Percentiles rank a stretch among this genome's conserved stretches.
Evolutionary conservation across 2,888 invertebrate species (phyloP).

Genomic region (Colletes collaris): DNA sequence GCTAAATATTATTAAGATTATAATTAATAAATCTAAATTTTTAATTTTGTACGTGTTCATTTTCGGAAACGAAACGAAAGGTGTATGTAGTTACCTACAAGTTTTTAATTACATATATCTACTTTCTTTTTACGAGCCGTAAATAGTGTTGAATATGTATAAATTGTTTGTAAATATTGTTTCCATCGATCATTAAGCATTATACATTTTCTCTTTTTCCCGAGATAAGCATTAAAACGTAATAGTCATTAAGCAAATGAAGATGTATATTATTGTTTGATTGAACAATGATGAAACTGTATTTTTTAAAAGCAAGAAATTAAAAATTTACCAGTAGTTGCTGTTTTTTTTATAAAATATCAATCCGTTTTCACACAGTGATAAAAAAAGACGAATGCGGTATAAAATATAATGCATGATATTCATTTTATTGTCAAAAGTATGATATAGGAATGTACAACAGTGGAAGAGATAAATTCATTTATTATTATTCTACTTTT

Average conservation of each 20-base stretch:
- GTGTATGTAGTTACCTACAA: constrained; percentile 1
- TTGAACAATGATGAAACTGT: constrained; percentile 12
- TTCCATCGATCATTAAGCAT: constrained; percentile 3
- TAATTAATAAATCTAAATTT: background rate
- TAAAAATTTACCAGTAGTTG: constrained; percentile 12
- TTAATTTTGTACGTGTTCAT: background rate
- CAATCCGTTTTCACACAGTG: constrained; percentile 2
- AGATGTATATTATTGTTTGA: constrained; percentile 14
- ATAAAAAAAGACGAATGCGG: background rate
- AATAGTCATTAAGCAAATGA: constrained; percentile 11
- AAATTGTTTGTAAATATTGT: constrained; percentile 21
- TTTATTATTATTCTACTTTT: constrained; percentile 21
- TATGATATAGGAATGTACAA: constrained; percentile 54
- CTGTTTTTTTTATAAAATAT: constrained; percentile 1
- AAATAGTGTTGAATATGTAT: constrained; percentile 3
- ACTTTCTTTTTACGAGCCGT: background rate
- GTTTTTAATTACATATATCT: background rate
- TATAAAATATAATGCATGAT: constrained; percentile 17
- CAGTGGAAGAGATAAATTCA: constrained; percentile 19
- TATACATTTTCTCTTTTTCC: background rate
- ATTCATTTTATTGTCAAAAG: constrained; percentile 51
- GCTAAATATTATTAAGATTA: no score
- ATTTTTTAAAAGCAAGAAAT: constrained; percentile 45
- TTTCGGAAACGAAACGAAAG: background rate
- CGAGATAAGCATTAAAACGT: constrained; percentile 6